These are phyloP conservation scores for Typhlichthys eigenmanni DNA, from an alignment of 2,797 vertebrate genomes.

Conservation along the genomic window DNA sequence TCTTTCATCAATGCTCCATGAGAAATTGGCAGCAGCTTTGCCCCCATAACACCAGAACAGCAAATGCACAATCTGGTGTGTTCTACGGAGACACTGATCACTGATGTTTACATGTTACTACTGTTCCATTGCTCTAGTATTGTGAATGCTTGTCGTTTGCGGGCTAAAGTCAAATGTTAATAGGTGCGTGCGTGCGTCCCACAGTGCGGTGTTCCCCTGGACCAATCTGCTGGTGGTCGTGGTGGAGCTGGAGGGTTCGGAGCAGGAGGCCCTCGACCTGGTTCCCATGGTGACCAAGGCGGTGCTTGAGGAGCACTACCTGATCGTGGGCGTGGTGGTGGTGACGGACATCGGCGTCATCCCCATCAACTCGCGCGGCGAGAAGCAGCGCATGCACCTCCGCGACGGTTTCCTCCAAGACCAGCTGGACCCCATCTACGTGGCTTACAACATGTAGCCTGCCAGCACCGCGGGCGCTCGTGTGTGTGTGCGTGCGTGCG, in stretches of 20 bases:
- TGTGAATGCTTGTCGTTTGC: background rate
- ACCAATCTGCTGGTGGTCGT: constrained; percentile 98
- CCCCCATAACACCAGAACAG: no score
- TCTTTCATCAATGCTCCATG: no score
- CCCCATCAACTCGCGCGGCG: constrained; percentile 99
- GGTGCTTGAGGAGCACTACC: constrained; percentile 97
- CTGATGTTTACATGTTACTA: no score
- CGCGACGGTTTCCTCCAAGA: constrained; percentile 97
- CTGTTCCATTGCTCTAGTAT: no score
- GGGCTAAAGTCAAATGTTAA: background rate
- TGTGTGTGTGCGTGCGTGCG: constrained; percentile 18
- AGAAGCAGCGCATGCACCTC: constrained; percentile 99
- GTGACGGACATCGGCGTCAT: constrained; percentile 99
- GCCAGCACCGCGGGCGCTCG: constrained; percentile 32
- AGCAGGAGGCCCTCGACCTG: constrained; percentile 98
- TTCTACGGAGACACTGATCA: no score
- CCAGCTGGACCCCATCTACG: constrained; percentile 94
- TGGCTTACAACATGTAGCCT: constrained; percentile 94
- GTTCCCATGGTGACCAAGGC: constrained; percentile 98
- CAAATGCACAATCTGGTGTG: no score
- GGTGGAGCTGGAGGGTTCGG: constrained; percentile 96
- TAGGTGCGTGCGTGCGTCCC: constrained; percentile 18
- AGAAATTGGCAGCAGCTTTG: no score
- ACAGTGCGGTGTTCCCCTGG: constrained; percentile 97
- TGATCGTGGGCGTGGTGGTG: constrained; percentile 97